A percentile compares a stretch with the other conserved stretches of the same genome.
These are phyloP conservation scores for Pseudomyrmex cubaensis DNA, from an alignment of 1,140 invertebrate species.

Conservation along the genomic window DNA sequence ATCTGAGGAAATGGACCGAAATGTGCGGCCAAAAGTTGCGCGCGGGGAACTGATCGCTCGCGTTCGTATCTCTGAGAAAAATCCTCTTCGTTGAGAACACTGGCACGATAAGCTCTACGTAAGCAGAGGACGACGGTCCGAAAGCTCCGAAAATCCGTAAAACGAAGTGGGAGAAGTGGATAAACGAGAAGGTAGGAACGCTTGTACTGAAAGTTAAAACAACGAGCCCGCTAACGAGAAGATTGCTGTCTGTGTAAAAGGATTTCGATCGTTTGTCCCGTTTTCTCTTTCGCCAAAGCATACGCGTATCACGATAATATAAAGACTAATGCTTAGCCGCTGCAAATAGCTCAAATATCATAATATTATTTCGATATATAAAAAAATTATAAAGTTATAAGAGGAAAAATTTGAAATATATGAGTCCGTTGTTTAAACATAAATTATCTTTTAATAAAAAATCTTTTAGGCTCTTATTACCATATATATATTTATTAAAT, in stretches of 20 bases:
- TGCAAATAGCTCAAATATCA: too few species aligned
- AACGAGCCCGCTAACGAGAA: conserved; percentile 44
- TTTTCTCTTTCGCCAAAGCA: neutral
- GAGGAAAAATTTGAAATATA: too few species aligned
- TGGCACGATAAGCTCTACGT: conserved; percentile 64
- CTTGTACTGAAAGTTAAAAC: conserved; percentile 26
- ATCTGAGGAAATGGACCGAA: conserved; percentile 39
- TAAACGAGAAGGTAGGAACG: conserved; percentile 36
- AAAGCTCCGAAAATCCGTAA: conserved; percentile 63
- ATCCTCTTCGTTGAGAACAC: conserved; percentile 48
- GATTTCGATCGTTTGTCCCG: conserved; percentile 1
- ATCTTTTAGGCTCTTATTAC: too few species aligned
- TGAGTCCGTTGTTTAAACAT: too few species aligned
- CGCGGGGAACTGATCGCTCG: conserved; percentile 25
- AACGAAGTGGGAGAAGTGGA: conserved; percentile 19
- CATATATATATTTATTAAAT: too few species aligned
- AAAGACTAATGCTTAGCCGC: neutral
- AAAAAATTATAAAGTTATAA: too few species aligned
- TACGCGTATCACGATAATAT: neutral
- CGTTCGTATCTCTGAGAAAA: conserved; percentile 49
- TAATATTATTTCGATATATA: neutral
- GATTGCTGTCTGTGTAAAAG: conserved; percentile 5
- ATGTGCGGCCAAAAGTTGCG: conserved; percentile 26
- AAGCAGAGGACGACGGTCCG: conserved; percentile 57
- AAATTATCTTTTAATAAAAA: too few species aligned